Percentiles rank a stretch among this genome's conserved stretches.
phyloP scores from a whole-genome alignment of 2,797 vertebrate species.

The Gadopsis marmoratus region DNA sequence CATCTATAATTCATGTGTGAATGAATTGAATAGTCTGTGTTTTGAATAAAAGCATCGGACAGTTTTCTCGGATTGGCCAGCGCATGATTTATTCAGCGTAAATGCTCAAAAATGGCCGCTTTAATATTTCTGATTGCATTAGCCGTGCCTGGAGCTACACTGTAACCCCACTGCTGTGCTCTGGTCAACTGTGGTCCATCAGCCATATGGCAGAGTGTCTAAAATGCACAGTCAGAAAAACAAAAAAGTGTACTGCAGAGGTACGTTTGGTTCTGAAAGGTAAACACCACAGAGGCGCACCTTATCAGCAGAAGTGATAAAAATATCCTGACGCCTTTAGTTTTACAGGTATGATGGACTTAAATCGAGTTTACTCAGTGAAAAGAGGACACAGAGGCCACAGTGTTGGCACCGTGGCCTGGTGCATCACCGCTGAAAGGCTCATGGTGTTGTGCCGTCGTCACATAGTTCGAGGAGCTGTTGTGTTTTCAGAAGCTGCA shows the following conservation, averaged over 20 bases:
- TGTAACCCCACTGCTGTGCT: slow-evolving; percentile 43
- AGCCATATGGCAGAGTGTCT: slow-evolving; percentile 55
- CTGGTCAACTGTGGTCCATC: slow-evolving; percentile 55
- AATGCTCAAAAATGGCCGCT: slow-evolving; percentile 61
- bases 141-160: slow-evolving; percentile 31
- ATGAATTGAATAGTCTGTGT: slow-evolving; percentile 67
- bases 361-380: background rate
- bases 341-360: slow-evolving; percentile 21
- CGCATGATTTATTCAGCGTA: slow-evolving; percentile 66
- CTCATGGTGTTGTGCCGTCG: background rate
- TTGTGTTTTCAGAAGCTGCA: slow-evolving; percentile 2
- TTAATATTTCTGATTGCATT: slow-evolving; percentile 63
- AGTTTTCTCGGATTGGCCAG: slow-evolving; percentile 47
- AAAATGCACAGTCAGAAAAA: slow-evolving; percentile 62
- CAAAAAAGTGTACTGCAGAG: slow-evolving; percentile 36
- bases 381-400: slow-evolving; percentile 25
- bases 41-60: slow-evolving; percentile 63
- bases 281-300: slow-evolving; percentile 48
- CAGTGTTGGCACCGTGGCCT: background rate
- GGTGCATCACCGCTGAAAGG: background rate
- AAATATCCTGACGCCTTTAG: slow-evolving; percentile 36
- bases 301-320: slow-evolving; percentile 51
- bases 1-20: slow-evolving; percentile 78
- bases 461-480: background rate
- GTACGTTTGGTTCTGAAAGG: slow-evolving; percentile 54